phyloP scores from a whole-genome alignment of 2,888 invertebrate genomes.

The Dryobotodes eremita region DNA sequence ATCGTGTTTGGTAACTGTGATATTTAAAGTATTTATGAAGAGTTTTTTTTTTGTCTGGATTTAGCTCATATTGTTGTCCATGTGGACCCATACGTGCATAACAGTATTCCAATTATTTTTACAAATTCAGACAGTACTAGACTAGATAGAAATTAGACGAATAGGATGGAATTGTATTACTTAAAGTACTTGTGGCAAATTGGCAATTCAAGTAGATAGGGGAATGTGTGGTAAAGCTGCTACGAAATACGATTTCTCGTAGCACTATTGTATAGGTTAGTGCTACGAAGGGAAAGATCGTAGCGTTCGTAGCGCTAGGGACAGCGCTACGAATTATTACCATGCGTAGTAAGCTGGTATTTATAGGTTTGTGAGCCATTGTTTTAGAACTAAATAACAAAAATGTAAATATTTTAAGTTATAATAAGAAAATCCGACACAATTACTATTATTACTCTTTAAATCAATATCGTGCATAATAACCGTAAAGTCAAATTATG shows the following conservation, averaged over 20 bases:
- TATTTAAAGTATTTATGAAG: not conserved
- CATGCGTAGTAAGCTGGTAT: not conserved
- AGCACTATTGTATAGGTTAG: not conserved
- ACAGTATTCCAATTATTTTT: not conserved
- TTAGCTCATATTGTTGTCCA: not conserved
- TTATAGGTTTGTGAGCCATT: not conserved
- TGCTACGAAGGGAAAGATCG: conserved; percentile 23
- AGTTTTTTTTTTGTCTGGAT: not conserved
- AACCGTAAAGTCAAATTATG: conserved; percentile 8
- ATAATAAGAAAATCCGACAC: not conserved
- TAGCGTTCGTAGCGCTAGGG: conserved; percentile 28
- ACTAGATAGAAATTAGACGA: not conserved
- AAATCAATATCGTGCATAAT: not conserved
- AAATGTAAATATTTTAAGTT: too few species aligned
- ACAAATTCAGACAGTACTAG: not conserved
- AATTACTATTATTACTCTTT: not conserved
- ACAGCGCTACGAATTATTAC: conserved; percentile 7
- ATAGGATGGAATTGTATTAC: not conserved
- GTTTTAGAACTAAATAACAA: not conserved
- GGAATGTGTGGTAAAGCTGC: not conserved
- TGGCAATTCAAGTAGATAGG: not conserved
- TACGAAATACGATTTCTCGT: conserved; percentile 1
- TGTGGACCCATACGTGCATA: not conserved
- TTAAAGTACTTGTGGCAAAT: not conserved
- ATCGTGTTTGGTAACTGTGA: conserved; percentile 12